Base-by-base conservation (phyloP, 2,888 invertebrate genomes). In the Theretra japonica region DNA sequence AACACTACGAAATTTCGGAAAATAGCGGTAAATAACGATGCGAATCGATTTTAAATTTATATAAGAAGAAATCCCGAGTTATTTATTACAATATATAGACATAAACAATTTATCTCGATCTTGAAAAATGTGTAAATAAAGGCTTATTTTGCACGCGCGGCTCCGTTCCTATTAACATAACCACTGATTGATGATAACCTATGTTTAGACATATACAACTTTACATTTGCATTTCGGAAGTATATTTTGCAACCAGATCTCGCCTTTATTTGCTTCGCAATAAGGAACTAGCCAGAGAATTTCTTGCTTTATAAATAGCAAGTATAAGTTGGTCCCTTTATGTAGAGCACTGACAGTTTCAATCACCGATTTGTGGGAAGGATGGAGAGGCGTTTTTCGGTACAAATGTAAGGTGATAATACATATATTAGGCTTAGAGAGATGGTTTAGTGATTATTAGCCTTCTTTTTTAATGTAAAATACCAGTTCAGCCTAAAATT, bases 101-200 rank as follows among this genome's bases (percentile, higher is more conserved):
- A 74, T 72, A 70, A 71, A 74, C 75, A 73, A 75, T 21, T 56
- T 48, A 21, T 8, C 56, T 70, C 68, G 60, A 21, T 65, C 65
- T 23, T 65, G 65, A 65, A 41, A 65, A 17, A 62, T n/a, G 33
- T 60, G 23, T 65, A 48, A 48, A 65, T 65, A 65, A 65, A 65
- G 65, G 48, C 41, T 62, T 77, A 81, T 80, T 80, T 70, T 77
- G 72, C 79, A 80, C 80, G 80, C 79, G 81, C 76, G 75, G 73
- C 75, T 75, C 79, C 78, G 75, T 73, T 74, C 76, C 56, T 75
- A 83, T 83, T 82, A 82, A 82, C 75, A 79, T 73, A 82, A 84
- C 82, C 78, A 83, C 82, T 84, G 87, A 87, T 87, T 83, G 82
- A 82, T 85, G 87, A 85, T 87, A 85, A 83, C 83, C 84, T 84